These are phyloP conservation scores for Engraulis encrasicolus DNA, from an alignment of 2,113 vertebrate species.

Conservation along the genomic window DNA sequence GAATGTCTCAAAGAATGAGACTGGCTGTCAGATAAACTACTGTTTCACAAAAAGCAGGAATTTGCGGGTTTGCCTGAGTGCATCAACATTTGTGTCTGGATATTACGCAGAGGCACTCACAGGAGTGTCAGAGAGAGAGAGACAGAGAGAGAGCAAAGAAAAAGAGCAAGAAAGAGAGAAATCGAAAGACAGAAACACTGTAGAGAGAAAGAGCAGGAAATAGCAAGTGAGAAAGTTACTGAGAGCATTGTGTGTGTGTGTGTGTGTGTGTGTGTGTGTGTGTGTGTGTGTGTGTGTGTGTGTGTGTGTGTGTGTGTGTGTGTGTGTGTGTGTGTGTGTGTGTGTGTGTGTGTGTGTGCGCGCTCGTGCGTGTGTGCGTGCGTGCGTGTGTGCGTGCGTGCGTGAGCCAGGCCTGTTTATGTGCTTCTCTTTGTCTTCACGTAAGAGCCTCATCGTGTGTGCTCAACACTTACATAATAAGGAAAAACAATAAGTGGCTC, in stretches of 20 bases:
- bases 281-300: neutral
- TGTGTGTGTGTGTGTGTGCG: neutral
- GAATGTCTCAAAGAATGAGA: neutral
- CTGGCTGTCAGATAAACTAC: neutral
- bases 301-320: neutral
- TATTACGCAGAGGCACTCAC: neutral
- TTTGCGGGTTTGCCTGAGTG: neutral
- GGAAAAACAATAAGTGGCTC: conserved; percentile 15
- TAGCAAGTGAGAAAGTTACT: no score
- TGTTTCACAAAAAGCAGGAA: neutral
- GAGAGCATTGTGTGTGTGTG: neutral
- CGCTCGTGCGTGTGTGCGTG: neutral
- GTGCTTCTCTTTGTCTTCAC: no score
- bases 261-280: neutral
- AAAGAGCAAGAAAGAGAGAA: no score
- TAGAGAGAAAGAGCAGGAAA: no score
- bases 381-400: neutral
- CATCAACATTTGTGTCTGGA: neutral
- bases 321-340: conserved; percentile 12
- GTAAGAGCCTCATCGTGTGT: no score
- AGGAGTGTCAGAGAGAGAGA: neutral
- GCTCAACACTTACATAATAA: neutral
- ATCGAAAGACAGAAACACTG: no score
- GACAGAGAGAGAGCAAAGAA: no score
- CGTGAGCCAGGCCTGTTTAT: no score